phyloP scores from a whole-genome alignment of 2,888 invertebrate genomes.

The Acleris holmiana region DNA sequence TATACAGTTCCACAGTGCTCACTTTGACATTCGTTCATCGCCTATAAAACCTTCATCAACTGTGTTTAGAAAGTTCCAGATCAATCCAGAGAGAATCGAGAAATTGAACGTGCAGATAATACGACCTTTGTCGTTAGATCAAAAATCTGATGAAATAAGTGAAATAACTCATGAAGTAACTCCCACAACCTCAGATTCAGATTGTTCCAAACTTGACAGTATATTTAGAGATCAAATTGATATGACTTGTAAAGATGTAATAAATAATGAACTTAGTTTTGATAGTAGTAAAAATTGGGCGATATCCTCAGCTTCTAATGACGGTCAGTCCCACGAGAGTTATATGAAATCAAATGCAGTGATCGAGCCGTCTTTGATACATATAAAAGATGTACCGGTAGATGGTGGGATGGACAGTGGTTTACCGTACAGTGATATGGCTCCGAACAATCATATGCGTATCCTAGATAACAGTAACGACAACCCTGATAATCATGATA shows the following conservation, averaged over 20 bases:
- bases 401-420: slow-evolving; percentile 24
- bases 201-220: slow-evolving; percentile 49
- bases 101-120: slow-evolving; percentile 69
- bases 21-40: slow-evolving; percentile 77
- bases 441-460: slow-evolving; percentile 20
- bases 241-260: slow-evolving; percentile 56
- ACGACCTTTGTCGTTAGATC: slow-evolving; percentile 58
- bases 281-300: slow-evolving; percentile 60
- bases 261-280: slow-evolving; percentile 52
- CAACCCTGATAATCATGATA: slow-evolving; percentile 35
- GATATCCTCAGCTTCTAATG: slow-evolving; percentile 50
- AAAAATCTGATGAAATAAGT: slow-evolving; percentile 38
- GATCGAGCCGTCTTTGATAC: slow-evolving; percentile 65
- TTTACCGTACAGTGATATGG: slow-evolving; percentile 8
- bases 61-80: slow-evolving; percentile 74
- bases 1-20: slow-evolving; percentile 71
- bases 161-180: slow-evolving; percentile 40
- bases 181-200: slow-evolving; percentile 42
- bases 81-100: slow-evolving; percentile 67
- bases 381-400: slow-evolving; percentile 53
- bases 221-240: slow-evolving; percentile 60
- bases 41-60: slow-evolving; percentile 75
- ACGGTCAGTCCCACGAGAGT: slow-evolving; percentile 60
- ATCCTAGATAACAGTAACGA: slow-evolving; percentile 38
- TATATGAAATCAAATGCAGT: slow-evolving; percentile 61